These are phyloP conservation scores for Eudasyphora cyanicolor DNA, from an alignment of 2,888 invertebrate genomes.

Conservation along the genomic window DNA sequence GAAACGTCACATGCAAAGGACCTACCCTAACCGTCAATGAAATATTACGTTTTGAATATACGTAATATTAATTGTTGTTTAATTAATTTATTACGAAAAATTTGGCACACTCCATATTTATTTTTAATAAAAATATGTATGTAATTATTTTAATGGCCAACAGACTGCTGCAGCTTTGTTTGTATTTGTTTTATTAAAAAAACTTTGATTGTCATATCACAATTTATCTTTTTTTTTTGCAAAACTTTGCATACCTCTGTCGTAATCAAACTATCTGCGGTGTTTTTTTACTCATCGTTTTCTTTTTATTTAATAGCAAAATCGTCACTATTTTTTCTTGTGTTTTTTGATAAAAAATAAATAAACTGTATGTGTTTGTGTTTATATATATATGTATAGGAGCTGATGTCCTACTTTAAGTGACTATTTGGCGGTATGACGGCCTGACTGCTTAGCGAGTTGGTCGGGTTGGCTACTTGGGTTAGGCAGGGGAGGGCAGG, in stretches of 20 bases:
- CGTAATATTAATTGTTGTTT: no score
- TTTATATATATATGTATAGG: constrained; percentile 2
- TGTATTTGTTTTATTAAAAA: no score
- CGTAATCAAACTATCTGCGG: constrained; percentile 42
- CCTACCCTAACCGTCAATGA: no score
- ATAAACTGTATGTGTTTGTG: constrained; percentile 39
- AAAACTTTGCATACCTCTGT: constrained; percentile 15
- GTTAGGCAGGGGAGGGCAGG: no score
- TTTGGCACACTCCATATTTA: no score
- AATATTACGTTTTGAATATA: no score
- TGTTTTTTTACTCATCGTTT: constrained; percentile 6
- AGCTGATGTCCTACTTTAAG: constrained; percentile 59
- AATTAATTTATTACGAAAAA: no score
- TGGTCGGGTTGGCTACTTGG: neutral
- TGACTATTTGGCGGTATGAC: constrained; percentile 50
- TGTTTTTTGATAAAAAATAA: constrained; percentile 40
- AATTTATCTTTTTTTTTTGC: neutral
- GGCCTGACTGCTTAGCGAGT: constrained; percentile 29
- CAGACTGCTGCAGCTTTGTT: no score
- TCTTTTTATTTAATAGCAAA: constrained; percentile 47
- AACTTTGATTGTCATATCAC: neutral
- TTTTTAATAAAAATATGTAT: no score
- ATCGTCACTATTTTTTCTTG: constrained; percentile 46
- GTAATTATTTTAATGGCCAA: no score
- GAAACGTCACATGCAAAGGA: no score